Conservation (phyloP, 2,888 invertebrate genomes). For the Arge pagana region DNA sequence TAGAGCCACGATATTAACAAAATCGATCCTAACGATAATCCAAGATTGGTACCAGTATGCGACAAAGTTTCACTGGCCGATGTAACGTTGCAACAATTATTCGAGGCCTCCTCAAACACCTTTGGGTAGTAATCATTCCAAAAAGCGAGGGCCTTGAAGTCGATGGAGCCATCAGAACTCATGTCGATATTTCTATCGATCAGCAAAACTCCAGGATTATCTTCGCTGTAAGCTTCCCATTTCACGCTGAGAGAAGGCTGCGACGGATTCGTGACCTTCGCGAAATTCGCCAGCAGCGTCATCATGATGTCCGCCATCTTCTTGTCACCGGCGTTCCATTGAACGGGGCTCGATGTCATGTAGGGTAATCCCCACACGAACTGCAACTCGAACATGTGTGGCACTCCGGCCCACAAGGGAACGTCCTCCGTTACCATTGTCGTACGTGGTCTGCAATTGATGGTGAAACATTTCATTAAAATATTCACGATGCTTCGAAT, state of each 20-base stretch:
- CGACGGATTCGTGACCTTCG: constrained; percentile 68
- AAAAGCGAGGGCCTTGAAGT: constrained; percentile 79
- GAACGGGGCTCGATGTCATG: constrained; percentile 57
- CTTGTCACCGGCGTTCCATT: constrained; percentile 80
- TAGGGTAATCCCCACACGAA: constrained; percentile 83
- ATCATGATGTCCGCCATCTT: constrained; percentile 79
- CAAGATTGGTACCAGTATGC: too few species aligned
- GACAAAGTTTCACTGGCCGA: too few species aligned
- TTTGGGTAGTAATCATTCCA: constrained; percentile 86
- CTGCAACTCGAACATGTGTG: constrained; percentile 80
- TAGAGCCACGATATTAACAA: too few species aligned
- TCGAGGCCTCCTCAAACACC: constrained; percentile 71
- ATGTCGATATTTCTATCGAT: constrained; percentile 79
- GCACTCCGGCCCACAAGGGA: constrained; percentile 79
- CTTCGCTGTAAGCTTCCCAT: constrained; percentile 74
- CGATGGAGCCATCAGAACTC: constrained; percentile 69
- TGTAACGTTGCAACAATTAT: constrained; percentile 72
- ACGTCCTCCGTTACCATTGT: constrained; percentile 67
- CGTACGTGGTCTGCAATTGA: constrained; percentile 74
- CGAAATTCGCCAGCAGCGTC: constrained; percentile 81
- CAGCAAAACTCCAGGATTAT: constrained; percentile 69
- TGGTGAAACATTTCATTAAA: too few species aligned
- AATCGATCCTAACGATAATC: too few species aligned
- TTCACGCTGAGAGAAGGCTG: constrained; percentile 70
- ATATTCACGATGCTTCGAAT: too few species aligned